Conservation (phyloP, 2,797 vertebrate genomes). For the Falco concolor region DNA sequence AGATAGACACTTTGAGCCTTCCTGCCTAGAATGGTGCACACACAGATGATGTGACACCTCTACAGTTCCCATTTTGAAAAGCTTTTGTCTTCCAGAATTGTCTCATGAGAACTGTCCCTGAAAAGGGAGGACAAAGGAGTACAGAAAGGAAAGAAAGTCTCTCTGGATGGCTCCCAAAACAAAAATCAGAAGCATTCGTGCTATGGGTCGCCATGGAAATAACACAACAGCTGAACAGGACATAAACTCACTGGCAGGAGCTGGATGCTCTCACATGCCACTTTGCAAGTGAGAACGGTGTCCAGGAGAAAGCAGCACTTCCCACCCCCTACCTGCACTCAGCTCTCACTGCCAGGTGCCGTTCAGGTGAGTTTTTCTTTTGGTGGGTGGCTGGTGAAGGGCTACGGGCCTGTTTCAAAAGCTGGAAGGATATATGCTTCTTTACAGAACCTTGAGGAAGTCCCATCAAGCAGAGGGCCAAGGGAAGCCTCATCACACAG, state of each 20-base stretch:
- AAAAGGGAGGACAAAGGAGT: background rate
- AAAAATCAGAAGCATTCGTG: background rate
- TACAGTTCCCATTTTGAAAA: background rate
- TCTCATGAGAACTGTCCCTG: background rate
- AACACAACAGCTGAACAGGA: background rate
- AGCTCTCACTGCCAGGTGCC: background rate
- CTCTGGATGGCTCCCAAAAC: background rate
- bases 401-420: background rate
- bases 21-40: background rate
- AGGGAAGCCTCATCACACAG: background rate
- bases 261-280: accelerated
- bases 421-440: background rate
- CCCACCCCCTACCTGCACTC: background rate
- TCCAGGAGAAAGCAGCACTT: background rate
- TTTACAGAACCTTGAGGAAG: background rate
- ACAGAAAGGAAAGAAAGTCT: background rate
- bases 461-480: background rate
- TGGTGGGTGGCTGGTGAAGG: no score
- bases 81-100: background rate
- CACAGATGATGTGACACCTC: background rate
- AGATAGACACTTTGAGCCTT: background rate
- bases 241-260: background rate
- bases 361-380: no score
- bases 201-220: background rate
- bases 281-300: background rate